These are phyloP conservation scores for Isurus oxyrinchus DNA, from an alignment of 2,113 vertebrate genomes.

Conservation along the genomic window DNA sequence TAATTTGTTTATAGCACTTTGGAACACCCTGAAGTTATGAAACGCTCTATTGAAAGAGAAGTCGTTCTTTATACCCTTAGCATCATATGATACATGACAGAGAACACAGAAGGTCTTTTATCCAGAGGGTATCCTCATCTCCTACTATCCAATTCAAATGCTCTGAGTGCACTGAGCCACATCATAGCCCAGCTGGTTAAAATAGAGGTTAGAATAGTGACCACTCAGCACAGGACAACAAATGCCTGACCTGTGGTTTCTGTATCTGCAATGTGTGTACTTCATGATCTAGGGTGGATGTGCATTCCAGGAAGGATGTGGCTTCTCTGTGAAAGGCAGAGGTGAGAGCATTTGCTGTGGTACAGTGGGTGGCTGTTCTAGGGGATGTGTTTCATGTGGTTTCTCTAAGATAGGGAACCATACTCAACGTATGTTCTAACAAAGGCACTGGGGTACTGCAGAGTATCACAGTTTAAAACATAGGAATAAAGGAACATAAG, in stretches of 20 bases:
- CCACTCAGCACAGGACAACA: background rate
- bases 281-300: background rate
- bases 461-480: too few species aligned
- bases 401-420: background rate
- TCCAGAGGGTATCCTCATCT: background rate
- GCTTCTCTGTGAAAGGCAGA: background rate
- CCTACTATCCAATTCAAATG: background rate
- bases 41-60: background rate
- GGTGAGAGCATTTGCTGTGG: background rate
- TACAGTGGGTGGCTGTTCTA: background rate
- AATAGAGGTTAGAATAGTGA: background rate
- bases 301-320: background rate
- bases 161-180: background rate
- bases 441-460: background rate
- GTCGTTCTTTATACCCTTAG: background rate
- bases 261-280: background rate
- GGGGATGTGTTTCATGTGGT: background rate
- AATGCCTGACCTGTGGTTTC: background rate
- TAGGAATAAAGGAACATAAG: too few species aligned
- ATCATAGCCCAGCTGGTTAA: background rate
- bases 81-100: background rate
- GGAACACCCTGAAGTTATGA: background rate
- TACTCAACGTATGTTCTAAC: background rate
- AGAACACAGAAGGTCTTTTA: too few species aligned
- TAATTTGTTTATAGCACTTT: background rate